Base-by-base conservation (phyloP, 2,797 vertebrate genomes). In the Capromys pilorides region DNA sequence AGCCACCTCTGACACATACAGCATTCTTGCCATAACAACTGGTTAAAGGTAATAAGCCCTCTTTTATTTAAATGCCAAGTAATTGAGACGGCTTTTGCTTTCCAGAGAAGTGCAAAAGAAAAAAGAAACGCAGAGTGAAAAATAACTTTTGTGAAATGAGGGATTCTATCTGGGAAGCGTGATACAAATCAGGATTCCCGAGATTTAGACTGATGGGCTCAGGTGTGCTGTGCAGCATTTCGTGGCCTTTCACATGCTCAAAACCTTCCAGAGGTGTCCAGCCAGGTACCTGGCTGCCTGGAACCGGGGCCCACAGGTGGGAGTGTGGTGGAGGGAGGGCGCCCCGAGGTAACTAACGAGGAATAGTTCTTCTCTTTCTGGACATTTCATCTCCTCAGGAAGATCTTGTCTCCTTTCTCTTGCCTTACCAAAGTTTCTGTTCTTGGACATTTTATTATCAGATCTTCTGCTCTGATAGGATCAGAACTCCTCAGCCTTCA, bases 1-100 rank as follows among this genome's bases (percentile, higher is more conserved):
- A 85, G 96, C 96, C 95, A 96, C 73, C 59, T 57, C 87, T 91
- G 89, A 91, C 91, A 90, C 41, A 75, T 62, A 31, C 33, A 39
- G 79, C 87, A 92, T 96, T 96, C 96, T 94, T 84, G 67, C 94
- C 81, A 41, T 93, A 95, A 96, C 96, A 90, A 96, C 93, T 89
- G 78, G 91, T 94, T 95, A 86, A 95, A 95, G 62, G 95, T 88
- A 95, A 95, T 90, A 96, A 97, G 81, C 57, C n/a, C 45, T 91
- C 81, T 87, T 73, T 77, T 84, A 87, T 94, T 91, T 79, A 89
- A 96, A 94, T 80, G 91, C 71, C 85, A 97, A 95, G 89, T 94
- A 95, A 96, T 75, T 67, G 80, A 77, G 78, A 84, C 73, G 79
- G 33, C 78, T 93, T 96, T 96, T 89, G 26, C 95, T 96, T 97